Base-by-base conservation (phyloP, 2,888 invertebrate genomes). In the Macrosiphum euphorbiae region DNA sequence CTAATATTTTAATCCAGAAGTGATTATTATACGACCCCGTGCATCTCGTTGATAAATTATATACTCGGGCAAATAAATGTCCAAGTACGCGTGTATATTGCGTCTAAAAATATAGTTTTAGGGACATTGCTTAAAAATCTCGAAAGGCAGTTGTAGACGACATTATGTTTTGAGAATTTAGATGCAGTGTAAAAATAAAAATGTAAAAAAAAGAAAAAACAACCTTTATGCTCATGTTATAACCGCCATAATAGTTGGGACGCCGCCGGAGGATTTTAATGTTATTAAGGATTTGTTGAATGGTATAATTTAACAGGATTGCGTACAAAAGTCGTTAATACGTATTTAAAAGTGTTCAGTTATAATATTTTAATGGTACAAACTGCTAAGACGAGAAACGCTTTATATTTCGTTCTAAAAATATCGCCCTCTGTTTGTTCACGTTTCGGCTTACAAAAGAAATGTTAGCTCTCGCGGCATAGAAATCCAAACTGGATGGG, bases 291-390 rank as follows among this genome's bases (percentile, higher is more conserved):
- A 92, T 92, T 87, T 92, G 87, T 92, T 61, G 47, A 92, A 86
- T 47, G 24, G 44, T 91, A 55, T 61, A 92, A 86, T 92, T 87
- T 87, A 92, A 47, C 86, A 61, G 58, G 35, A 61, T 92, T 61
- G 86, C 47, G 47, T 61, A 91, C 55, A 91, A 91, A 91, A 91
- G 91, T 91, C 91, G 91, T 91, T 91, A 91, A 91, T 91, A 44
- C 91, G 55, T 55, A 20, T 55, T 91, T 91, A 85, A 91, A 91
- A 91, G 78, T 41, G 85, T 85, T 44, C n/a, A n/a, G 84, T 86
- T 61, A 61, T 88, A 88, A 87, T 87, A 52, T 61, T 55, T 87
- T 47, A 50, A 87, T 35, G 86, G 87, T 44, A 58, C 35, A 78
- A 35, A 35, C 61, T 35, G 28, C n/a, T 41, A 26, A n/a, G 55